These are phyloP conservation scores for Saxicola maurus DNA, from an alignment of 2,797 vertebrate genomes.

Conservation along the genomic window DNA sequence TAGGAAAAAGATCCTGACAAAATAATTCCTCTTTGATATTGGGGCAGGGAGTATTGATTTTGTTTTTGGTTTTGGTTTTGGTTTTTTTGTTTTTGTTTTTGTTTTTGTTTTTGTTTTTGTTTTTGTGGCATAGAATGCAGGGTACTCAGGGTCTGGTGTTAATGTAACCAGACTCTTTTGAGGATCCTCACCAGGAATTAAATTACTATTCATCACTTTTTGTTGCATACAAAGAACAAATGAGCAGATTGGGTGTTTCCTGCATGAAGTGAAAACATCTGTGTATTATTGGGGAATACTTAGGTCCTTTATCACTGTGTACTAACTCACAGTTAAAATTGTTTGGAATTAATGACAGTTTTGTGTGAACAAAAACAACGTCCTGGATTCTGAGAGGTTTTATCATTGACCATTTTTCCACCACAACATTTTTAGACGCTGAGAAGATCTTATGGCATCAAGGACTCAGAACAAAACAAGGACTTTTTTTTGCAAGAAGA, in stretches of 20 bases:
- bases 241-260: background rate
- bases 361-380: background rate
- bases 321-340: background rate
- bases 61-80: too few species aligned
- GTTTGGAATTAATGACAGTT: background rate
- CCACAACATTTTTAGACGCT: background rate
- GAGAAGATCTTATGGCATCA: background rate
- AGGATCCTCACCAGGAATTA: background rate
- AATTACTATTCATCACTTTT: background rate
- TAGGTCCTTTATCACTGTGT: background rate
- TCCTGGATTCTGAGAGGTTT: background rate
- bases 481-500: background rate
- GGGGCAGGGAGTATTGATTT: accelerated
- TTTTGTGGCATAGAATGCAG: background rate
- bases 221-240: background rate
- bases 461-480: background rate
- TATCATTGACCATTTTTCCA: background rate
- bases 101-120: background rate
- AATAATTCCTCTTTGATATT: background rate
- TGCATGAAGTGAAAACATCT: conserved; percentile 14
- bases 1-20: background rate
- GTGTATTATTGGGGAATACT: background rate
- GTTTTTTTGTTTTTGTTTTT: background rate
- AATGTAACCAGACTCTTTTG: background rate
- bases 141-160: background rate